Evolutionary conservation across 2,797 vertebrate species (phyloP).

Genomic region (Oreonectes daqikongensis): DNA sequence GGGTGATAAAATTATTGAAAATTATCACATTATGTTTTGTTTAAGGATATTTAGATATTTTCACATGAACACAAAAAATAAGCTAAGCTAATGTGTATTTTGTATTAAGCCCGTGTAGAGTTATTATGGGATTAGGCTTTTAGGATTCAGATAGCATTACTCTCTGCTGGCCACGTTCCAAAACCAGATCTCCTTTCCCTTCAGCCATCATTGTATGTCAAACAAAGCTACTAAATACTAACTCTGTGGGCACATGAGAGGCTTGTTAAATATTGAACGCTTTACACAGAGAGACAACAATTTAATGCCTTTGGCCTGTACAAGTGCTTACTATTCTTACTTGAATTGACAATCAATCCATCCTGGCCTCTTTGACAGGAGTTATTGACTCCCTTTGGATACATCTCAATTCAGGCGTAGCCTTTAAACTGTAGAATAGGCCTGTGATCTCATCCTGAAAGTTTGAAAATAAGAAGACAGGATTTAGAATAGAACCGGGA

Average conservation of each 20-base stretch:
- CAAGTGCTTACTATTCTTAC: neutral
- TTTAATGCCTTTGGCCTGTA: slow-evolving; percentile 42
- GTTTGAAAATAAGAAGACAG: neutral
- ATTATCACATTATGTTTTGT: too few relatives aligned
- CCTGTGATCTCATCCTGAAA: neutral
- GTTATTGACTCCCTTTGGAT: slow-evolving; percentile 23
- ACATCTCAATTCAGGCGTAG: neutral
- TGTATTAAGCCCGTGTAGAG: too few relatives aligned
- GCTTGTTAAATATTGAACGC: slow-evolving; percentile 28
- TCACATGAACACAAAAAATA: neutral
- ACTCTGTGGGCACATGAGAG: slow-evolving; percentile 8
- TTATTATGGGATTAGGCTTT: slow-evolving; percentile 28
- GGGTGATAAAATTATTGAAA: too few relatives aligned
- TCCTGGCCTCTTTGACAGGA: neutral
- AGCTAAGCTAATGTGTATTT: neutral
- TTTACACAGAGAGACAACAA: slow-evolving; percentile 36
- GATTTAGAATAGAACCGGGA: neutral
- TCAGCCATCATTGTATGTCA: slow-evolving; percentile 32
- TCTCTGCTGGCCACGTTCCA: slow-evolving; percentile 22
- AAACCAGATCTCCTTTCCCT: slow-evolving; percentile 15
- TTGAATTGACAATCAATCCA: slow-evolving; percentile 11
- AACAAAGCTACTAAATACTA: slow-evolving; percentile 16
- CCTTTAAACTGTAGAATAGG: neutral
- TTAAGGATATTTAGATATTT: neutral
- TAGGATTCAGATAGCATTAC: slow-evolving; percentile 20